Evolutionary conservation across 2,888 invertebrate species (phyloP).

Genomic region (Helicoverpa assulta): DNA sequence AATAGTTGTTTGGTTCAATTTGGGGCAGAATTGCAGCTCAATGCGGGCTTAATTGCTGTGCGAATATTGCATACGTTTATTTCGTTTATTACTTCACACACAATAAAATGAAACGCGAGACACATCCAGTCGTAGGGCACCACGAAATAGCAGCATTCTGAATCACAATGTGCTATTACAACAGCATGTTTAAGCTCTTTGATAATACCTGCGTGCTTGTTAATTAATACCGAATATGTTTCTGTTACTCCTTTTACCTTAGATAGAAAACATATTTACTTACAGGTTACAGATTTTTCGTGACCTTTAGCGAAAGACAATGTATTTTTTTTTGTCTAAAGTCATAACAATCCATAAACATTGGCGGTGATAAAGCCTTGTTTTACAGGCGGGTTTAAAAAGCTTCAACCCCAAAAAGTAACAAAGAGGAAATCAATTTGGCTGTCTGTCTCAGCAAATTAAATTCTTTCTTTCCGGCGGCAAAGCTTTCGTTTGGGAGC

Average conservation of each 20-base stretch:
- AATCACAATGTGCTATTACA: conserved; percentile 27
- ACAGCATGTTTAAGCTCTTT: conserved; percentile 26
- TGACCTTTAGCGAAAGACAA: too few relatives aligned
- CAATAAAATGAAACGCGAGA: conserved; percentile 41
- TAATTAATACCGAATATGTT: conserved; percentile 14
- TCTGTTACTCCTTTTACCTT: conserved; percentile 15
- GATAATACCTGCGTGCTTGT: conserved; percentile 29
- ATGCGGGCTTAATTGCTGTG: conserved; percentile 33
- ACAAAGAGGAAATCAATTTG: conserved; percentile 64
- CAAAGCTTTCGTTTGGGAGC: conserved; percentile 63
- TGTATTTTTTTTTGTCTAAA: neutral
- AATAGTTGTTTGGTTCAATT: conserved; percentile 36
- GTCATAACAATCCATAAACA: conserved; percentile 9
- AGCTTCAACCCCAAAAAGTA: conserved; percentile 36
- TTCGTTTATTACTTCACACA: conserved; percentile 40
- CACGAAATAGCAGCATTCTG: conserved; percentile 28
- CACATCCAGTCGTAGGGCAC: conserved; percentile 11
- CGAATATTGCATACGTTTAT: conserved; percentile 50
- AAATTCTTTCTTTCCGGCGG: conserved; percentile 72
- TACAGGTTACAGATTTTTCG: too few relatives aligned
- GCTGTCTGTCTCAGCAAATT: conserved; percentile 65
- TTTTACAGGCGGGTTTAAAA: conserved; percentile 31
- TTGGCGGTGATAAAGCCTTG: conserved; percentile 9
- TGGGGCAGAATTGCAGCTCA: conserved; percentile 24
- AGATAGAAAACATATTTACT: too few relatives aligned